Conservation (phyloP, 2,113 vertebrate genomes). For the Menidia beryllina region DNA sequence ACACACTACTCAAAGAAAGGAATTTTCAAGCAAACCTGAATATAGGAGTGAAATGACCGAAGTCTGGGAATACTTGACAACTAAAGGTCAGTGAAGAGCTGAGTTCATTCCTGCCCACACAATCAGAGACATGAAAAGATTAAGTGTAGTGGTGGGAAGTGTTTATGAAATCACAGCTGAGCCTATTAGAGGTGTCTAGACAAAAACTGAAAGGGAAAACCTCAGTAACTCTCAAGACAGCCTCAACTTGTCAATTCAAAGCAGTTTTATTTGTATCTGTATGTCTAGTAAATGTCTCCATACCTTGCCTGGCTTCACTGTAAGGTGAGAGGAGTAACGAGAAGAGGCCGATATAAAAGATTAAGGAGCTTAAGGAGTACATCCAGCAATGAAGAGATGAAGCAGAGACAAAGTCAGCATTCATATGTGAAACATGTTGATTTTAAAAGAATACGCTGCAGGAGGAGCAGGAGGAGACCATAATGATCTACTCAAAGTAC, state of each 20-base stretch:
- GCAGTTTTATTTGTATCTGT: not conserved
- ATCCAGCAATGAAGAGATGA: conserved; percentile 1
- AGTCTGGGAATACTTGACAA: not conserved
- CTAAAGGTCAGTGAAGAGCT: conserved; percentile 11
- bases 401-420: no score
- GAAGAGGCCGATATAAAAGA: conserved; percentile 1
- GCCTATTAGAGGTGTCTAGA: not conserved
- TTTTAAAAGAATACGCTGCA: not conserved
- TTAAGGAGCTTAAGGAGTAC: not conserved
- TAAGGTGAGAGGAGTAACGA: conserved; percentile 2
- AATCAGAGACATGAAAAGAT: not conserved
- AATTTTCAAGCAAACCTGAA: not conserved
- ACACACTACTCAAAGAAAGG: not conserved
- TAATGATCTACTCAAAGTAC: not conserved
- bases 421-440: no score
- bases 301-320: not conserved
- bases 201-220: not conserved
- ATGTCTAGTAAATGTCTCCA: not conserved
- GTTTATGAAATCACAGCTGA: not conserved
- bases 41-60: not conserved
- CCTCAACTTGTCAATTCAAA: not conserved
- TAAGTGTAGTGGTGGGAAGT: not conserved
- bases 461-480: not conserved
- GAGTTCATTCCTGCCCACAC: not conserved
- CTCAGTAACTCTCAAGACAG: not conserved